Evolutionary conservation across 2,797 vertebrate genomes (phyloP).

Genomic region (Sebastolobus alascanus): DNA sequence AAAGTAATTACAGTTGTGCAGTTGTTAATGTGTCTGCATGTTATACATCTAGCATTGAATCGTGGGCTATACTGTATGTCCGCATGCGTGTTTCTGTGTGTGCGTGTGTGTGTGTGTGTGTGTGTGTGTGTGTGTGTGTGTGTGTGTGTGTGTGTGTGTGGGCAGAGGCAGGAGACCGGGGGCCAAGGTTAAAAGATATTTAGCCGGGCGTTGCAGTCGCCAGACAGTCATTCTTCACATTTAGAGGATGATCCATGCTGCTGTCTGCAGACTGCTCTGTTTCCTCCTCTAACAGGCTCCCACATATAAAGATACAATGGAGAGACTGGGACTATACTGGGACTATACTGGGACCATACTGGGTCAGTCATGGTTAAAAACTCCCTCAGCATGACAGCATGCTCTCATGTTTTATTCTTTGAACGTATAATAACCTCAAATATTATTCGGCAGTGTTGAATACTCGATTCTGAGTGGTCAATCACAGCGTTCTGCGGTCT

Average conservation of each 20-base stretch:
- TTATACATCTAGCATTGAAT: constrained; percentile 9
- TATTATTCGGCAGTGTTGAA: no score
- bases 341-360: no score
- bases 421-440: background rate
- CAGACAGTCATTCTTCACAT: constrained; percentile 38
- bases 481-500: no score
- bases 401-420: background rate
- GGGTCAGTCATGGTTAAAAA: background rate
- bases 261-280: constrained; percentile 36
- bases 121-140: background rate
- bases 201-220: constrained; percentile 24
- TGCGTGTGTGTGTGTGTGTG: background rate
- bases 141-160: constrained; percentile 19
- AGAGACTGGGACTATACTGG: background rate
- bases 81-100: background rate
- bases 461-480: no score
- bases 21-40: constrained; percentile 17
- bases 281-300: constrained; percentile 11
- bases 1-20: constrained; percentile 25
- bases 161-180: constrained; percentile 9
- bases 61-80: background rate
- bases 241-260: constrained; percentile 54
- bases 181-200: constrained; percentile 64
- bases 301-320: background rate
- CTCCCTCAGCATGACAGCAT: background rate